Percentiles rank a stretch among this genome's conserved stretches.
phyloP scores from a whole-genome alignment of 2,888 invertebrate species.

The Stenurella melanura region DNA sequence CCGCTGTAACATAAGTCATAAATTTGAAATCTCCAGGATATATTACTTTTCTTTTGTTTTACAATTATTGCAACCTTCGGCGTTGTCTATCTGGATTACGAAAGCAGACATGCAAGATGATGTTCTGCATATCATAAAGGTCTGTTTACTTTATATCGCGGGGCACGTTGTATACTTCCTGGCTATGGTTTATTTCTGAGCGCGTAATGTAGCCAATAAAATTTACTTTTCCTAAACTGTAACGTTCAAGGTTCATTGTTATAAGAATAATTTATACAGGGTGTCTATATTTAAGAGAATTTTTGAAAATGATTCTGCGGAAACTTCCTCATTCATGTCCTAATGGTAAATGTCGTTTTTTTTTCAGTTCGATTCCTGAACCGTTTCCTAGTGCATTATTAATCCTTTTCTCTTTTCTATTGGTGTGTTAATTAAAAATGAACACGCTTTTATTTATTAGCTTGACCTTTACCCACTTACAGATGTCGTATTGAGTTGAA shows the following conservation, averaged over 20 bases:
- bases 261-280: not conserved
- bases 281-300: too few species aligned
- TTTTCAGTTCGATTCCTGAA: too few species aligned
- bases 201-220: not conserved
- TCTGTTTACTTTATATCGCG: slow-evolving; percentile 8
- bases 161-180: slow-evolving; percentile 12
- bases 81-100: not conserved
- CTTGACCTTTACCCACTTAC: too few species aligned
- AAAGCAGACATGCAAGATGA: not conserved
- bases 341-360: too few species aligned
- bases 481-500: too few species aligned
- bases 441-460: too few species aligned
- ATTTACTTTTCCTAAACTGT: not conserved
- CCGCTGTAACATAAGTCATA: not conserved
- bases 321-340: too few species aligned
- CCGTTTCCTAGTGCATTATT: too few species aligned
- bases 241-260: not conserved
- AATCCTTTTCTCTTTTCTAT: too few species aligned
- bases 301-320: too few species aligned
- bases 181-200: slow-evolving; percentile 6
- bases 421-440: too few species aligned
- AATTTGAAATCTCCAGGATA: not conserved
- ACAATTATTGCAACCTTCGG: slow-evolving; percentile 1
- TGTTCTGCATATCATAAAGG: slow-evolving; percentile 1
- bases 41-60: not conserved